Conservation (phyloP, 35 echinoderm and acorn worm genomes). For the Eucidaris tribuloides region DNA sequence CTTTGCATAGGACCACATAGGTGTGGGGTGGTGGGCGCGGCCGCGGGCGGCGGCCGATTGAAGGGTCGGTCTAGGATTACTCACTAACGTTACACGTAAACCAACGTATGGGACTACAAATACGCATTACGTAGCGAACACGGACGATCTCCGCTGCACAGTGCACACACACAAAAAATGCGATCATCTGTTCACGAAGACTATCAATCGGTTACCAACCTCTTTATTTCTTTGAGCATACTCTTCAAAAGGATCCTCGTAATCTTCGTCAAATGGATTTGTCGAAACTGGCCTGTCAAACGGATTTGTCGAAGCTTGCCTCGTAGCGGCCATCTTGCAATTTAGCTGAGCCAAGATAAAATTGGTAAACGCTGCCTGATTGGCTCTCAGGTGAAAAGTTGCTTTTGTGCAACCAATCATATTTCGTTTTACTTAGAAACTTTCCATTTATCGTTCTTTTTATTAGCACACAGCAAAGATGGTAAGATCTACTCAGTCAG, state of each 20-base stretch:
- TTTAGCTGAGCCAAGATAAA: background rate
- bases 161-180: no score
- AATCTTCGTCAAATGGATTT: conserved; percentile 23
- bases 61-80: no score
- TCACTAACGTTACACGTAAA: no score
- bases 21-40: no score
- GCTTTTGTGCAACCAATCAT: background rate
- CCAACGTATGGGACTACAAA: no score
- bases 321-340: background rate
- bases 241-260: conserved; percentile 12
- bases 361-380: background rate
- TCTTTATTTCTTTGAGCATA: background rate
- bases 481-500: no score
- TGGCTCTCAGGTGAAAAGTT: background rate
- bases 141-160: no score
- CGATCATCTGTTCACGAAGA: no score
- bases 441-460: background rate
- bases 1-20: no score
- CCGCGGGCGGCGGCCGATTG: no score
- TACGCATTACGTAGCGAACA: no score
- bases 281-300: background rate
- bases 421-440: background rate
- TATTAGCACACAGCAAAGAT: background rate
- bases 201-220: no score
- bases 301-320: conserved; percentile 6